These are phyloP conservation scores for Drosophila watanabei DNA, from an alignment of 1,140 invertebrate genomes.

Conservation along the genomic window DNA sequence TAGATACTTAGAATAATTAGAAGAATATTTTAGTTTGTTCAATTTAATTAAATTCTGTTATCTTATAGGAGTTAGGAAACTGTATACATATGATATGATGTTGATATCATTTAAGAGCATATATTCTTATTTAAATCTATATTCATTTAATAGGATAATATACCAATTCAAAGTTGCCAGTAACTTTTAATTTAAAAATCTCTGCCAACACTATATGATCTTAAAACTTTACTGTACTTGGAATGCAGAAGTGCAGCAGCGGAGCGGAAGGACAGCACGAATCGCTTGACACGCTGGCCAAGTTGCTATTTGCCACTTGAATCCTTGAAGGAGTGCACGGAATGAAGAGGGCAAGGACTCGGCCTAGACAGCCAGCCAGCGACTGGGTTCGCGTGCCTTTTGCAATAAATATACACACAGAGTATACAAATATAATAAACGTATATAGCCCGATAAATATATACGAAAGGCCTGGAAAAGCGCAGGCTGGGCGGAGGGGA, in stretches of 20 bases:
- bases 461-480: constrained; percentile 10
- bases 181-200: not conserved
- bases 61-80: too few species aligned
- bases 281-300: constrained; percentile 49
- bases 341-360: constrained; percentile 42
- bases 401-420: constrained; percentile 28
- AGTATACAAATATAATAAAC: constrained; percentile 17
- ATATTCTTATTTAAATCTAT: not conserved
- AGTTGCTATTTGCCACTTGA: constrained; percentile 52
- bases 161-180: not conserved
- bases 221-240: constrained; percentile 45
- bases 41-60: too few species aligned
- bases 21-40: too few species aligned
- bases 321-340: constrained; percentile 33
- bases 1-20: too few species aligned
- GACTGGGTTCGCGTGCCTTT: constrained; percentile 43
- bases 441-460: constrained; percentile 21
- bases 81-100: not conserved
- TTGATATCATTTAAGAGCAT: not conserved
- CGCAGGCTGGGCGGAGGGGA: constrained; percentile 16
- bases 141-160: not conserved
- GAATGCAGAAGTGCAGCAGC: constrained; percentile 26
- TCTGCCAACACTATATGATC: not conserved
- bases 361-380: constrained; percentile 52
- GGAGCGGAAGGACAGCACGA: constrained; percentile 6